A percentile compares a stretch with the other conserved stretches of the same genome.
Conservation (phyloP, 2,888 invertebrate species). For the Stratiomys singularior region DNA sequence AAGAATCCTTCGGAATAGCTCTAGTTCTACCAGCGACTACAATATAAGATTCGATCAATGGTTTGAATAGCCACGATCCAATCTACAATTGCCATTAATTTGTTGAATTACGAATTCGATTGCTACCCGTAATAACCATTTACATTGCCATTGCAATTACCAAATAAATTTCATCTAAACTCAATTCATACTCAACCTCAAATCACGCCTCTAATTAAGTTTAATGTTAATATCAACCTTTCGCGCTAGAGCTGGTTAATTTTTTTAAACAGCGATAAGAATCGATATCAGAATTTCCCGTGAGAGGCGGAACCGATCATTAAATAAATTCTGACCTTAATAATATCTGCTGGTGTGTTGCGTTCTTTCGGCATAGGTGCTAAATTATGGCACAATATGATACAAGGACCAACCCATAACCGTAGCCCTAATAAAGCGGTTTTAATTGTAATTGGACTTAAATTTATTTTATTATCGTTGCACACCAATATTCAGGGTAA, state of each 20-base stretch:
- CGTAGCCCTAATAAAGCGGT: constrained; percentile 50
- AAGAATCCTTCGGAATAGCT: no score
- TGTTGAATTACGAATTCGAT: neutral
- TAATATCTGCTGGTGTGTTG: constrained; percentile 42
- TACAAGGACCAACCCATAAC: constrained; percentile 28
- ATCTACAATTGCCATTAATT: no score
- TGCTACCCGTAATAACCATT: constrained; percentile 4
- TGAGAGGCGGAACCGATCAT: constrained; percentile 44
- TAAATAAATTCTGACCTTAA: constrained; percentile 52
- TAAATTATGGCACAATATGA: constrained; percentile 49
- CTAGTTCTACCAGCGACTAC: no score
- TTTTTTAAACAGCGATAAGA: neutral
- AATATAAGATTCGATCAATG: no score
- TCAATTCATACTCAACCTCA: constrained; percentile 34
- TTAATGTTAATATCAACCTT: constrained; percentile 41
- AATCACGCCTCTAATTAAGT: constrained; percentile 42
- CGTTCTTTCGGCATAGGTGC: constrained; percentile 47
- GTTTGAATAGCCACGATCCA: no score
- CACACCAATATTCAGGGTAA: constrained; percentile 28
- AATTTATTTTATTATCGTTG: constrained; percentile 52
- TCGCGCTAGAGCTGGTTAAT: neutral
- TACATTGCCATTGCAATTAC: constrained; percentile 19
- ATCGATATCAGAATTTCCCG: constrained; percentile 16
- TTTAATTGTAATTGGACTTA: constrained; percentile 52
- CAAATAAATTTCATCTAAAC: constrained; percentile 38